These are phyloP conservation scores for Eristalinus sepulchralis DNA, from an alignment of 2,888 invertebrate species.

Conservation along the genomic window DNA sequence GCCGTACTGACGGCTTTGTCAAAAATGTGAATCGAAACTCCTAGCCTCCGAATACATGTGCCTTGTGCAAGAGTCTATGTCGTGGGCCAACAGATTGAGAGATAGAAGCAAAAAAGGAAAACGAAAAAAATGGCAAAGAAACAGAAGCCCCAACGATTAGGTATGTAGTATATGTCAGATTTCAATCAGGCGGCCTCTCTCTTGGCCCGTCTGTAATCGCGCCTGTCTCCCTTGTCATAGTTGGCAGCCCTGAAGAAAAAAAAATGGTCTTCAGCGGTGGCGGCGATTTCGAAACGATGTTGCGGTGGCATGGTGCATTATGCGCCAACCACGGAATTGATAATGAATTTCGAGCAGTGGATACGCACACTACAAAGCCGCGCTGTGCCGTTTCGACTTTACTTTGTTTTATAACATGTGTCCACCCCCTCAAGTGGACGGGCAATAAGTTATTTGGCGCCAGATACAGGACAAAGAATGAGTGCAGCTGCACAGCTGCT, in stretches of 20 bases:
- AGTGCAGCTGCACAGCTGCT: slow-evolving; percentile 60
- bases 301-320: slow-evolving; percentile 31
- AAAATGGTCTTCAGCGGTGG: not conserved
- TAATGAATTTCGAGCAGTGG: slow-evolving; percentile 48
- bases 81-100: not conserved
- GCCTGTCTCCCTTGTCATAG: not conserved
- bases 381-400: not conserved
- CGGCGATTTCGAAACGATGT: slow-evolving; percentile 45
- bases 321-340: slow-evolving; percentile 38
- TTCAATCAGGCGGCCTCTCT: slow-evolving; percentile 35
- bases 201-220: not conserved
- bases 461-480: slow-evolving; percentile 65
- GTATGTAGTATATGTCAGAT: slow-evolving; percentile 41
- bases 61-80: slow-evolving; percentile 42
- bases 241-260: not conserved
- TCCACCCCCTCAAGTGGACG: slow-evolving; percentile 48
- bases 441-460: slow-evolving; percentile 58
- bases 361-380: not conserved
- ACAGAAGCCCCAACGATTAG: slow-evolving; percentile 9
- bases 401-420: slow-evolving; percentile 35
- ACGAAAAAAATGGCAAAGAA: not conserved
- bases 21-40: slow-evolving; percentile 53
- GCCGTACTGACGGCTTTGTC: slow-evolving; percentile 37
- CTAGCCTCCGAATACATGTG: not conserved
- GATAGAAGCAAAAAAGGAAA: not conserved